These are phyloP conservation scores for Cepphus grylle DNA, from an alignment of 2,113 vertebrate genomes.

Conservation along the genomic window DNA sequence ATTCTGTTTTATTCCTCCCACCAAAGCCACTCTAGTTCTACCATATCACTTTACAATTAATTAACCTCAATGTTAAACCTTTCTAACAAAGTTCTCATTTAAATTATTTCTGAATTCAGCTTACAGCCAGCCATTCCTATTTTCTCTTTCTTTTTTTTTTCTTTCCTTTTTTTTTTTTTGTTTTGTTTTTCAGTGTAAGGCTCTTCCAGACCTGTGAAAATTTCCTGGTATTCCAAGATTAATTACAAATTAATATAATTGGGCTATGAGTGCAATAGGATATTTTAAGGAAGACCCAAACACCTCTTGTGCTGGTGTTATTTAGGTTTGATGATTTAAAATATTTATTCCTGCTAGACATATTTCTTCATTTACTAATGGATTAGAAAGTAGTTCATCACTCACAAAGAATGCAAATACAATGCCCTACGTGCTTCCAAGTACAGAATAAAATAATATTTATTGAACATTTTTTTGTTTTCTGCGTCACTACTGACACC, in stretches of 20 bases:
- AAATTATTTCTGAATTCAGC: not conserved
- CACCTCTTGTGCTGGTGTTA: not conserved
- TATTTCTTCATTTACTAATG: not conserved
- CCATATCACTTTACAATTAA: not conserved
- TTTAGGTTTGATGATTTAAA: not conserved
- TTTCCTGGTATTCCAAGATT: not conserved
- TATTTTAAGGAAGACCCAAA: not conserved
- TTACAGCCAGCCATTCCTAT: not conserved
- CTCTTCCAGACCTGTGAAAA: not conserved
- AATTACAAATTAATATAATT: not conserved
- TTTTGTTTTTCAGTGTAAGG: not conserved
- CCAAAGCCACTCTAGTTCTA: not conserved
- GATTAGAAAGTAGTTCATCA: not conserved
- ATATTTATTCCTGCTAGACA: not conserved
- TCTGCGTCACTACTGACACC: not conserved
- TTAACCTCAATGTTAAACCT: not conserved
- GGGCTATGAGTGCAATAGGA: not conserved
- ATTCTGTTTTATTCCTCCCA: not conserved
- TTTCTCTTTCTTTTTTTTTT: too few species aligned
- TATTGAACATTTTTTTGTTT: not conserved
- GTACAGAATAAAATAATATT: not conserved
- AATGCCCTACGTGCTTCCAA: not conserved
- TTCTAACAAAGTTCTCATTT: not conserved
- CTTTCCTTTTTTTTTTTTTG: too few species aligned
- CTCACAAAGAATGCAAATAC: not conserved